Base-by-base conservation (phyloP, 1,140 invertebrate species). In the Probaryconus sp. region DNA sequence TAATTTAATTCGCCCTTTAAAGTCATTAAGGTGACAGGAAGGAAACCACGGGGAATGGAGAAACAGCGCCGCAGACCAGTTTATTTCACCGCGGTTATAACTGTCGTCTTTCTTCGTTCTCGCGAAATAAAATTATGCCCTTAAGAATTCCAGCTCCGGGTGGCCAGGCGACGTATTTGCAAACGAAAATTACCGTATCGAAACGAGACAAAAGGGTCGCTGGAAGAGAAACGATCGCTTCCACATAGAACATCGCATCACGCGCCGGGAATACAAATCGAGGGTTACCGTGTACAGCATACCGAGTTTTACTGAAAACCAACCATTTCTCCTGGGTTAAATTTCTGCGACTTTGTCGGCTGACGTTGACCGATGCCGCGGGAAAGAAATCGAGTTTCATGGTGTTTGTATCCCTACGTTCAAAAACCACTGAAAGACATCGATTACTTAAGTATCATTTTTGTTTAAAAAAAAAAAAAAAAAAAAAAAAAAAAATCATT, bases 361-460 rank as follows among this genome's bases (percentile, higher is more conserved):
- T 79, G 85, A 87, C 85, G 76, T 85, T 87, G 85, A 87, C 84
- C 83, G 79, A 87, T 87, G 85, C 83, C 73, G 70, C 63, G 63
- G 77, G 69, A 71, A 83, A 79, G 81, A 83, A 84, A 79, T 83
- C 81, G 79, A 83, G 80, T 76, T 68, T 69, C 64, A 42, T 38
- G 38, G 45, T 37, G 40, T 55, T 43, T 65, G 74, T 70, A 61
- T n/a, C 35, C 16, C 11, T 72, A 58, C 77, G 71, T 79, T 79
- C 74, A 70, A 77, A 81, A 79, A 79, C 50, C 53, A 50, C 51
- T n/a, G 26, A 7, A 13, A 50, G 24, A 58, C 35, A n/a, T 58
- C 37, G 47, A 45, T 13, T 65, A 48, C 60, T 40, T 38, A 40
- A 50, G 53, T 31, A 43, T 24, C 5, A 11, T 10, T 7, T 33